A percentile compares a stretch with the other conserved stretches of the same genome.
These are phyloP conservation scores for Leptinotarsa lineolata DNA, from an alignment of 1,140 invertebrate genomes.

Conservation along the genomic window DNA sequence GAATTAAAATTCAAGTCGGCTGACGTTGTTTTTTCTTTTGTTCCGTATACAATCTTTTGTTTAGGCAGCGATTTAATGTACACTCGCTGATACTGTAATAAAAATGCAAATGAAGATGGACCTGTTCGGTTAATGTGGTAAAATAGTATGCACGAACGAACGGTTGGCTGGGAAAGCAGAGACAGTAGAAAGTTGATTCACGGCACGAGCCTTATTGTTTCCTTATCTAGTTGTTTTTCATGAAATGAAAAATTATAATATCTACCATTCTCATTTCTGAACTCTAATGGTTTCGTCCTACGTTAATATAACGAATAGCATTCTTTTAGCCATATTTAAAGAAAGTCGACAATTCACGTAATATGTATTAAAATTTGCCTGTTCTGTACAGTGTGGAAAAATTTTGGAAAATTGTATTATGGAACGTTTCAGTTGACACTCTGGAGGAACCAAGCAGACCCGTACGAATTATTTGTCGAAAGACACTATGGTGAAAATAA, in stretches of 20 bases:
- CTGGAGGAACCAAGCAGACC: too few relatives aligned
- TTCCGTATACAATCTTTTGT: constrained; percentile 44
- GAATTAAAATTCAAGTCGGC: constrained; percentile 48
- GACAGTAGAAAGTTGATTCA: not conserved
- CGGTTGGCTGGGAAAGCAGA: not conserved
- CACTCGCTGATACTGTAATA: constrained; percentile 37
- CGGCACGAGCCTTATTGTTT: not conserved
- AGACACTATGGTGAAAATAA: too few relatives aligned
- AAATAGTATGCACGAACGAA: constrained; percentile 20
- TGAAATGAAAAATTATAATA: not conserved
- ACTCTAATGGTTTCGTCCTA: too few relatives aligned
- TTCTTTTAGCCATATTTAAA: too few relatives aligned
- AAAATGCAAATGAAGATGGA: constrained; percentile 42
- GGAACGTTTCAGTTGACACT: too few relatives aligned
- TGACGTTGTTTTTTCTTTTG: constrained; percentile 46
- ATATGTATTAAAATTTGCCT: too few relatives aligned
- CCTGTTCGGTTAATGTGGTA: constrained; percentile 14
- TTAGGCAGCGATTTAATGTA: constrained; percentile 40
- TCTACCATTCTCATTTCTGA: too few relatives aligned
- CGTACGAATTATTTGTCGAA: too few relatives aligned
- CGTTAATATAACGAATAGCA: too few relatives aligned
- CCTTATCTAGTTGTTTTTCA: not conserved
- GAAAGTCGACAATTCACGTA: too few relatives aligned
- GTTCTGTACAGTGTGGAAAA: too few relatives aligned
- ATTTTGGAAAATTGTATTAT: too few relatives aligned